A percentile compares a stretch with the other conserved stretches of the same genome.
Conservation (phyloP, 1,140 invertebrate species). For the Vanessa atalanta region DNA sequence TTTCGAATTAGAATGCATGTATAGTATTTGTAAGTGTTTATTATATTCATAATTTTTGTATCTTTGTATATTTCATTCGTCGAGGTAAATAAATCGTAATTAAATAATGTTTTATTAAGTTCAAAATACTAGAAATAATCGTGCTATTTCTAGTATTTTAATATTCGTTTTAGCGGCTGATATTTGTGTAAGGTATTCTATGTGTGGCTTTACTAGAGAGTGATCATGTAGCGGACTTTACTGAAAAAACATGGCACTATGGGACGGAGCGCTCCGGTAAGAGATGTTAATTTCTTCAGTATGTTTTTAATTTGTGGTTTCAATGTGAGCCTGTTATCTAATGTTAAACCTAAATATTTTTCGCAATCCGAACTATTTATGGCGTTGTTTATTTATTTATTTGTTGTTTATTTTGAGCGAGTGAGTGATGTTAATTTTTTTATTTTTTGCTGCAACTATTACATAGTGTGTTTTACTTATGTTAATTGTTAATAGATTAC, state of each 20-base stretch:
- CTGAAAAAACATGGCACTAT: neutral
- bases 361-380: too few species aligned
- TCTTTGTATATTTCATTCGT: neutral
- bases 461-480: neutral
- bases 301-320: conserved; percentile 27
- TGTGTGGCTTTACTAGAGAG: conserved; percentile 1
- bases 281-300: neutral
- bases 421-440: neutral
- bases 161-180: conserved; percentile 22
- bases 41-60: neutral
- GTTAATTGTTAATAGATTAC: neutral
- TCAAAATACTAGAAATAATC: too few species aligned
- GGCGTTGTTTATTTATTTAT: too few species aligned
- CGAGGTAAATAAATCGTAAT: neutral
- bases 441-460: neutral
- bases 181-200: conserved; percentile 19
- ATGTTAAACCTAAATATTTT: conserved; percentile 45
- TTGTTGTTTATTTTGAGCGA: neutral
- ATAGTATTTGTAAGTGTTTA: neutral
- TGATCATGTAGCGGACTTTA: neutral
- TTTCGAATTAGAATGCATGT: conserved; percentile 2
- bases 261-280: conserved; percentile 4
- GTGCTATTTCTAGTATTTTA: neutral
- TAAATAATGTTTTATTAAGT: neutral
- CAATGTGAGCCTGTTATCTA: conserved; percentile 38